phyloP scores from a whole-genome alignment of 2,888 invertebrate species.

The Brassicogethes aeneus region DNA sequence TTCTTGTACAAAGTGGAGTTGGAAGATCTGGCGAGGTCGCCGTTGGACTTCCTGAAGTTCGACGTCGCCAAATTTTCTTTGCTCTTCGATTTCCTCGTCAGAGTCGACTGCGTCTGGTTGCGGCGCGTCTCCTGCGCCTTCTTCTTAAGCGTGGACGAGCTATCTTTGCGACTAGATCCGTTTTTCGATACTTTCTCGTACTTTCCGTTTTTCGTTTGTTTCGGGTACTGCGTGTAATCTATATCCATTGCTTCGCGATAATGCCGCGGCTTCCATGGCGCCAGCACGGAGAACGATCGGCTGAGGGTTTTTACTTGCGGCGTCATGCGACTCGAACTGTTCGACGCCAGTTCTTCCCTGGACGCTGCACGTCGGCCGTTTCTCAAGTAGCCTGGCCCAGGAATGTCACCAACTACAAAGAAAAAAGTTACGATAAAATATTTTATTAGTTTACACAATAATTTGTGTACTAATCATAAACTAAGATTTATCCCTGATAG shows the following conservation, averaged over 20 bases:
- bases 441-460: background rate
- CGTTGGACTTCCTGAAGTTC: conserved; percentile 28
- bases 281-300: conserved; percentile 71
- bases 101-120: conserved; percentile 35
- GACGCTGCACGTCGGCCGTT: conserved; percentile 56
- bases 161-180: conserved; percentile 33
- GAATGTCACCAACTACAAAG: conserved; percentile 69
- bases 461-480: background rate
- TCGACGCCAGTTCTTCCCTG: conserved; percentile 65
- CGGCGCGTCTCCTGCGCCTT: conserved; percentile 43
- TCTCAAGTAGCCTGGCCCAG: conserved; percentile 51
- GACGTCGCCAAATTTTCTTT: conserved; percentile 35
- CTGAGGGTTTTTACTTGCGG: conserved; percentile 65
- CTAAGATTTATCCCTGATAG: too few relatives aligned
- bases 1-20: conserved; percentile 38
- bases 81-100: conserved; percentile 40
- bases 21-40: conserved; percentile 29
- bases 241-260: conserved; percentile 66
- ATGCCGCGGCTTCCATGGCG: conserved; percentile 75
- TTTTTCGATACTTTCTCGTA: conserved; percentile 32
- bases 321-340: conserved; percentile 50
- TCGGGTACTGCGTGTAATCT: conserved; percentile 62
- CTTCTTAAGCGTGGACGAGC: conserved; percentile 36
- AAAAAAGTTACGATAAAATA: conserved; percentile 3
- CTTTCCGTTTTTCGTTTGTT: conserved; percentile 39